Base-by-base conservation (phyloP, 2,113 vertebrate species). In the Helogale parvula region DNA sequence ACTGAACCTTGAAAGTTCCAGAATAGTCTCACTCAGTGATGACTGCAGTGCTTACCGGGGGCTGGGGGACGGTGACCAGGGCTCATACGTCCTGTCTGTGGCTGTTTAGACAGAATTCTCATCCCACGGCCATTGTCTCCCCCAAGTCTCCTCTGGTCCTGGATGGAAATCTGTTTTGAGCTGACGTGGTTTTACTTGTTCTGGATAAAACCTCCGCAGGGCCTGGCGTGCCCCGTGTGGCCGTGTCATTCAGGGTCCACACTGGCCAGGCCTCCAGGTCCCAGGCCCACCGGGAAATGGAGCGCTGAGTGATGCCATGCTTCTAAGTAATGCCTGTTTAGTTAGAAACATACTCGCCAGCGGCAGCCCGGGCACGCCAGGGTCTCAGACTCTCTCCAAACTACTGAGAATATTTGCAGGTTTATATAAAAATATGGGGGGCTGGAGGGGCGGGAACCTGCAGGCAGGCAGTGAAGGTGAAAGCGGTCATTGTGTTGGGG, bases 221-320 rank as follows among this genome's bases (percentile, higher is more conserved):
- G 65, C 0, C 0, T 27, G 29, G 69, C 3, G 0, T 7, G n/a
- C 1, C 19, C 38, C 52, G 1, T 0, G 1, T 2, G 38, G 41
- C 45, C 45, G 6, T 19, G 2, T 17, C 41, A 5, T 11, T 7
- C 31, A 1, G 19, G 57, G 50, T 83, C 54, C 7, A 69, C 38
- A 13, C 72, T 2, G 25, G 71, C 29, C 25, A 3, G 35, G 0
- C 15, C 29, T 19, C 27, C 72, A 19, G 60, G 23, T 31, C 68
- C 83, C 54, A 65, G 6, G 35, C 4, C 8, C 4, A 1, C 52
- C 41, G 31, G 27, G 54, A 76, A n/a, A 21, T 7, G 23, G 0
- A 9, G 25, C 13, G 0, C 45, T 31, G 29, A 38, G 72, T 27
- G 0, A 3, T 15, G 7, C 52, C 14, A 5, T 47, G 57, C 60